These are phyloP conservation scores for Phocoena phocoena DNA, from an alignment of 2,113 vertebrate species.

Conservation along the genomic window DNA sequence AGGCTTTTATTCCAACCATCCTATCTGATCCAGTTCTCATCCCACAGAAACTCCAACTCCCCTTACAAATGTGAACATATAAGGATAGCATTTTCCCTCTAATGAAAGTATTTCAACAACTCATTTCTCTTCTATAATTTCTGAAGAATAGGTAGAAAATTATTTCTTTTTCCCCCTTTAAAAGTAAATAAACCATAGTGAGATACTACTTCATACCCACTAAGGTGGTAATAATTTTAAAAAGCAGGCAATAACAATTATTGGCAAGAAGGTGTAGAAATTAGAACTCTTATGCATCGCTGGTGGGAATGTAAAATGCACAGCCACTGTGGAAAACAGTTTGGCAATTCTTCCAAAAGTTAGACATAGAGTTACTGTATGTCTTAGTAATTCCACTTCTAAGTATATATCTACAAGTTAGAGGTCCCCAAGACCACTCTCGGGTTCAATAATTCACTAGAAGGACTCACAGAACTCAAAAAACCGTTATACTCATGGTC, in stretches of 20 bases:
- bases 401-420: neutral
- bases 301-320: neutral
- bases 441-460: slow-evolving; percentile 14
- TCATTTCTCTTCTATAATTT: slow-evolving; percentile 2
- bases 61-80: neutral
- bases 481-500: neutral
- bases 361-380: neutral
- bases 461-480: slow-evolving; percentile 30
- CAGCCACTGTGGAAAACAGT: neutral
- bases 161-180: neutral
- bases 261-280: neutral
- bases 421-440: neutral
- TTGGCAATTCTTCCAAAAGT: neutral
- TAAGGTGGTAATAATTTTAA: neutral
- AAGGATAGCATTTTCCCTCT: neutral
- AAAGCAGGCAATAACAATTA: neutral
- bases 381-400: neutral
- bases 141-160: slow-evolving; percentile 14
- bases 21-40: neutral
- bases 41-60: neutral
- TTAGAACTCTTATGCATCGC: neutral
- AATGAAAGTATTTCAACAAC: neutral
- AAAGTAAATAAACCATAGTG: slow-evolving; percentile 24
- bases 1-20: neutral
- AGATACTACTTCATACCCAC: neutral